Percentiles rank a stretch among this genome's conserved stretches.
phyloP scores from a whole-genome alignment of 2,113 vertebrate genomes.

The Dromiciops gliroides region DNA sequence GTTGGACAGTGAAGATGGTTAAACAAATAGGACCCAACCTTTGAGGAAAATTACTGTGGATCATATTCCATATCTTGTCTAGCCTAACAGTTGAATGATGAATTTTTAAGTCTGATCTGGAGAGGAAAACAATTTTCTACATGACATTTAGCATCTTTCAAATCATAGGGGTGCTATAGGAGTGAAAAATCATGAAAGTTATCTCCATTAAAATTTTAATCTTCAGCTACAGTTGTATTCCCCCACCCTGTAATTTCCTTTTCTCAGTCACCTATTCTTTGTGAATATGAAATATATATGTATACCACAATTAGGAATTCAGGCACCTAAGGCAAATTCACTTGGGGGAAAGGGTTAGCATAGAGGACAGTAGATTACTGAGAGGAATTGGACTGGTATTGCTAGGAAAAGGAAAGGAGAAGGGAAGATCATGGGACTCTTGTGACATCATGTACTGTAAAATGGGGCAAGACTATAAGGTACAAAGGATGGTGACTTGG shows the following conservation, averaged over 20 bases:
- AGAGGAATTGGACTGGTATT: neutral
- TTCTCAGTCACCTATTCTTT: neutral
- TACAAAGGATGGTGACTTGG: neutral
- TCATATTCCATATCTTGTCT: constrained; percentile 45
- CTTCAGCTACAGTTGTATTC: neutral
- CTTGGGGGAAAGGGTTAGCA: neutral
- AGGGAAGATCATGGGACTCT: neutral
- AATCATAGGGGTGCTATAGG: neutral
- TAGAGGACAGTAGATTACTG: neutral
- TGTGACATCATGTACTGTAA: neutral
- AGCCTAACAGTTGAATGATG: neutral
- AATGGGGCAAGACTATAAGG: neutral
- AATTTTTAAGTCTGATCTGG: constrained; percentile 27
- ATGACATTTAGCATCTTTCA: constrained; percentile 23
- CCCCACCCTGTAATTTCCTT: neutral
- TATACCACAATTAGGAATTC: neutral
- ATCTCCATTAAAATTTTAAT: neutral
- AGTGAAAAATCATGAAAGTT: neutral
- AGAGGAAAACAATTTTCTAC: constrained; percentile 17
- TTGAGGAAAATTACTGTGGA: constrained; percentile 14
- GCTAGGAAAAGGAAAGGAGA: neutral
- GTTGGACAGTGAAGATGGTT: neutral
- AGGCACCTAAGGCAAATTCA: neutral
- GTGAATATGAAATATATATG: neutral
- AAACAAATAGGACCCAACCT: neutral